A percentile compares a stretch with the other conserved stretches of the same genome.
phyloP scores from a whole-genome alignment of 1,140 invertebrate genomes.

The Papilio polytes region DNA sequence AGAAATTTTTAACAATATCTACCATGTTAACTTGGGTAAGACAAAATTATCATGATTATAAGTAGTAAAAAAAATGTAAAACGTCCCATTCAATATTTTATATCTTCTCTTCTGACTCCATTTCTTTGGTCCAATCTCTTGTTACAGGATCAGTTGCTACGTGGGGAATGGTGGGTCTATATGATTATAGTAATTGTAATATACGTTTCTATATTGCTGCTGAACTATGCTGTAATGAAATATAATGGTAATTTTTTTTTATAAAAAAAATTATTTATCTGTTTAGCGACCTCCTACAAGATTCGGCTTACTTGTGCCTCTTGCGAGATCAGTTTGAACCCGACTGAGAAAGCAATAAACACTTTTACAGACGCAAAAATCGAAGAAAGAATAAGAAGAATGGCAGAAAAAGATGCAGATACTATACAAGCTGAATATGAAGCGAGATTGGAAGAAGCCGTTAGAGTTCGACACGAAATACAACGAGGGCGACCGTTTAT shows the following conservation, averaged over 20 bases:
- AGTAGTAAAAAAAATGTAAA: not conserved
- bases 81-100: not conserved
- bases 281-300: no score
- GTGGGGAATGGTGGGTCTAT: conserved; percentile 60
- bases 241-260: conserved; percentile 61
- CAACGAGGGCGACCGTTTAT: conserved; percentile 37
- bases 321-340: no score
- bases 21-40: conserved; percentile 15
- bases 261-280: not conserved
- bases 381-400: conserved; percentile 50
- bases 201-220: conserved; percentile 50
- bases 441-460: conserved; percentile 21
- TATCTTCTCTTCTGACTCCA: not conserved
- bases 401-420: conserved; percentile 48
- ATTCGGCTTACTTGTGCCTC: no score
- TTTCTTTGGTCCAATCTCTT: conserved; percentile 13
- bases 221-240: conserved; percentile 64
- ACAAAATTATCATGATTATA: not conserved
- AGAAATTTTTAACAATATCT: not conserved
- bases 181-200: conserved; percentile 47
- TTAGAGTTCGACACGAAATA: conserved; percentile 2
- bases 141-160: conserved; percentile 34
- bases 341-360: not conserved
- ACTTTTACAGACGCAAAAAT: conserved; percentile 56
- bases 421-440: conserved; percentile 51